Conservation (phyloP, 2,113 vertebrate species). For the Pangasianodon hypophthalmus region DNA sequence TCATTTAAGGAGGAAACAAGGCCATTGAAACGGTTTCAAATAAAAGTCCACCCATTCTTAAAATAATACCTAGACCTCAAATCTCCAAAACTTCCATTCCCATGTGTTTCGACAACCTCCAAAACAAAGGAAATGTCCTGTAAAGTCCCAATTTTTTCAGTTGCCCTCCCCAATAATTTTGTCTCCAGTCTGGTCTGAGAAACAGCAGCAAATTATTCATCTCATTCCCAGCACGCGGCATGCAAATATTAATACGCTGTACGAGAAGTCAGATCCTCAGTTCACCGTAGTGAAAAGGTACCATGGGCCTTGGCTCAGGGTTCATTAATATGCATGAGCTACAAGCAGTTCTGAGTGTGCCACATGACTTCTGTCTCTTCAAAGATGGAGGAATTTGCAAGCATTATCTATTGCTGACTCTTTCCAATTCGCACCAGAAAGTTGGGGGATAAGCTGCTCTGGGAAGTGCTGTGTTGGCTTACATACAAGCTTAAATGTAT, state of each 20-base stretch:
- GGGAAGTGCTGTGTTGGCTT: neutral
- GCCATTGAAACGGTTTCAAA: neutral
- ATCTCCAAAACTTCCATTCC: neutral
- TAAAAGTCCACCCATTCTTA: neutral
- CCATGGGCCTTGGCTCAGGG: slow-evolving; percentile 46
- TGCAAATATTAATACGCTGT: slow-evolving; percentile 58
- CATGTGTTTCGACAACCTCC: neutral
- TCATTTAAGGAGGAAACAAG: neutral
- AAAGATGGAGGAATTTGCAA: neutral
- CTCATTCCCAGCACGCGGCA: neutral
- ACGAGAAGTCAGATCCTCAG: slow-evolving; percentile 66
- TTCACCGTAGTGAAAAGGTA: slow-evolving; percentile 57
- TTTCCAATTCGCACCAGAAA: neutral
- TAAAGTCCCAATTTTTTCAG: slow-evolving; percentile 35
- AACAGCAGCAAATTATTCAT: neutral
- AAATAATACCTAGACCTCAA: neutral
- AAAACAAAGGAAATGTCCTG: slow-evolving; percentile 39
- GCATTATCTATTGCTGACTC: neutral
- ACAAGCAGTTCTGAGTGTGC: slow-evolving; percentile 53
- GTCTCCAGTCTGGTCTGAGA: slow-evolving; percentile 38
- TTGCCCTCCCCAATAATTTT: slow-evolving; percentile 62
- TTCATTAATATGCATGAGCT: slow-evolving; percentile 64
- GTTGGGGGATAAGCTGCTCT: neutral
- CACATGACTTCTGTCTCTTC: neutral
- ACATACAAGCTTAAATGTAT: neutral